These are phyloP conservation scores for Steinernema carpocapsae DNA, from an alignment of 2,888 invertebrate genomes.

Conservation along the genomic window DNA sequence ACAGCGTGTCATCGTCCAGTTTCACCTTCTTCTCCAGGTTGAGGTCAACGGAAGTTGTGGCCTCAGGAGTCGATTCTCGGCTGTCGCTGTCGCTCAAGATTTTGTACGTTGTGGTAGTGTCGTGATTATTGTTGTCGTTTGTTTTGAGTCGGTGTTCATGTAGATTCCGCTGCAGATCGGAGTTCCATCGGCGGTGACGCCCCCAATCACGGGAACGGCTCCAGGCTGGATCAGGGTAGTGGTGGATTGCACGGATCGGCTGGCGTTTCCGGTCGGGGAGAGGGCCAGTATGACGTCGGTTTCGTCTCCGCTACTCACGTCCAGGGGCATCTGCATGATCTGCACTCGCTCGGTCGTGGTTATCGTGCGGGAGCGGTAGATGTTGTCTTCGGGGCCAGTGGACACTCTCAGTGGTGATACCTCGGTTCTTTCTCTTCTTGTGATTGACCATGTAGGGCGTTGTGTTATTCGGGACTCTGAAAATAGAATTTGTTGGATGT, in stretches of 20 bases:
- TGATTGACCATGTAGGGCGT: slow-evolving; percentile 61
- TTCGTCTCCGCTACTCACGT: slow-evolving; percentile 48
- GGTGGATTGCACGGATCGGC: slow-evolving; percentile 58
- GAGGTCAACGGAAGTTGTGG: not conserved
- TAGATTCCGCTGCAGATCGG: slow-evolving; percentile 61
- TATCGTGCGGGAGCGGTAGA: slow-evolving; percentile 63
- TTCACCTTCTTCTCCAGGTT: not conserved
- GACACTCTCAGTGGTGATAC: slow-evolving; percentile 47
- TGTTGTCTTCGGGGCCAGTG: slow-evolving; percentile 28
- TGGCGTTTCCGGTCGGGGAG: slow-evolving; percentile 61
- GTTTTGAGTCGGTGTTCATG: slow-evolving; percentile 54
- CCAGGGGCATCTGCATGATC: slow-evolving; percentile 63
- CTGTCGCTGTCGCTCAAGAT: slow-evolving; percentile 50
- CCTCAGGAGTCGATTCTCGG: not conserved
- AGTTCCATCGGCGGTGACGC: slow-evolving; percentile 58
- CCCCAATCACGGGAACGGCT: slow-evolving; percentile 56
- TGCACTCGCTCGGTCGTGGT: slow-evolving; percentile 67
- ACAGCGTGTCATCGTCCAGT: slow-evolving; percentile 35
- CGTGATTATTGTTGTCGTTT: slow-evolving; percentile 68
- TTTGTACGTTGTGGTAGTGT: slow-evolving; percentile 67
- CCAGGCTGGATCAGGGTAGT: slow-evolving; percentile 60
- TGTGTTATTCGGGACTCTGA: slow-evolving; percentile 36
- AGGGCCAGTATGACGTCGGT: slow-evolving; percentile 55
- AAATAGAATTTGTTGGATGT: slow-evolving; percentile 16
- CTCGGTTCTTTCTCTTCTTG: slow-evolving; percentile 60